Conservation (phyloP, 2,888 invertebrate species). For the Cryptophagus acutangulus region DNA sequence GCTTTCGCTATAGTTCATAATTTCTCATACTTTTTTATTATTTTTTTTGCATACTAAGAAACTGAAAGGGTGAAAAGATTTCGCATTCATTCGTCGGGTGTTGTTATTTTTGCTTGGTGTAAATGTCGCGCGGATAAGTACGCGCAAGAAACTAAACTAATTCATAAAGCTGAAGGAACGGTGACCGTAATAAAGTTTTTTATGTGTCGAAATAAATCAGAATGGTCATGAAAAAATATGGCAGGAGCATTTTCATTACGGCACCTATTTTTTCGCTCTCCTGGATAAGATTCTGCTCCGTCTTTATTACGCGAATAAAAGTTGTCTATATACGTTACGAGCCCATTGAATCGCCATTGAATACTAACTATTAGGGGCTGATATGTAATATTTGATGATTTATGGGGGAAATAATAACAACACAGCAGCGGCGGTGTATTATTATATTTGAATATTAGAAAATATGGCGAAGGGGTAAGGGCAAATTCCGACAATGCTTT, state of each 20-base stretch:
- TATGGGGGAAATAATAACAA: slow-evolving; percentile 25
- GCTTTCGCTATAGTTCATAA: too few relatives aligned
- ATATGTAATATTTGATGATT: too few relatives aligned
- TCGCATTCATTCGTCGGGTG: slow-evolving; percentile 3
- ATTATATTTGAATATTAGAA: background rate
- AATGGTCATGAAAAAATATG: slow-evolving; percentile 32
- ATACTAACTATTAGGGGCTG: too few relatives aligned
- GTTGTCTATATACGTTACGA: too few relatives aligned
- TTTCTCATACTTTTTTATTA: too few relatives aligned
- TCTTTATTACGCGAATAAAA: slow-evolving; percentile 15
- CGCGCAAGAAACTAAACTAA: slow-evolving; percentile 33
- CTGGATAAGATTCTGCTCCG: slow-evolving; percentile 8
- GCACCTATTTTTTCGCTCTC: slow-evolving; percentile 21
- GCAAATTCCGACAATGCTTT: slow-evolving; percentile 36
- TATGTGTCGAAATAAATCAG: slow-evolving; percentile 35
- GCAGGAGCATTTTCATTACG: slow-evolving; percentile 25
- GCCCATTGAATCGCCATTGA: too few relatives aligned
- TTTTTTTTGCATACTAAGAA: too few relatives aligned
- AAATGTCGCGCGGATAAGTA: slow-evolving; percentile 27
- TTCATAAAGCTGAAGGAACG: slow-evolving; percentile 34
- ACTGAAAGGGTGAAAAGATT: too few relatives aligned
- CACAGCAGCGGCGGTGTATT: slow-evolving; percentile 11
- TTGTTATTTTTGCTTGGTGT: slow-evolving; percentile 23
- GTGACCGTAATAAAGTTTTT: slow-evolving; percentile 37
- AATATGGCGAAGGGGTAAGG: slow-evolving; percentile 20